Base-by-base conservation (phyloP, 2,888 invertebrate genomes). In the Didymodactylos carnosus region DNA sequence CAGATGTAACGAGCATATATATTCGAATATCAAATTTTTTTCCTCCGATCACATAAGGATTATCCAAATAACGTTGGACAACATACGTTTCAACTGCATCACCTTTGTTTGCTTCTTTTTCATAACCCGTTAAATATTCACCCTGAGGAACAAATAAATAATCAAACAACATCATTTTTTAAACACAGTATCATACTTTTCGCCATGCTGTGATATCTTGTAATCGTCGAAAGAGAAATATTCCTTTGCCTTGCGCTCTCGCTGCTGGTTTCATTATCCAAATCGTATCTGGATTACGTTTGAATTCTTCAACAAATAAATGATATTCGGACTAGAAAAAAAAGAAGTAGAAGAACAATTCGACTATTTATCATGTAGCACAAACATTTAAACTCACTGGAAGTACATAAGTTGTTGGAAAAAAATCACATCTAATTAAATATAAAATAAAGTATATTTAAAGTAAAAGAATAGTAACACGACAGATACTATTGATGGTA, bases 251-350 rank as follows among this genome's bases (percentile, higher is more conserved):
- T 80, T 87, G 87, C 14, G 87, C 86, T 41, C 86, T 86, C 4
- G 85, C 85, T 0, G 86, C 86, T 1, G 88, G 88, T 78, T 88
- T 88, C 82, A 88, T 87, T 73, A 88, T 88, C 87, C 88, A 88
- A n/a, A 86, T 86, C 6, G 84, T 84, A 14, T 86, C 86, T 3
- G 84, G 85, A 75, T 84, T 84, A 75, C 84, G 85, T 77, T 86
- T 84, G 78, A 87, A 87, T 78, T 88, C 87, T 78, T 87, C 87
- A 70, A 87, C 84, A 79, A 88, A 87, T 79, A 87, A 83, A 77
- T 86, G 85, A 77, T 87, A 87, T 76, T 88, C 88, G 51, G 83
- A 84, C 83, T 86, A 78, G 23, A 80, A 78, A 43, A n/a, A 70
- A 71, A 71, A 40, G 14, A n/a, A n/a, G n/a, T n/a, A 19, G 11